Percentiles rank a stretch among this genome's conserved stretches.
Conservation (phyloP, 2,797 vertebrate species). For the Spea hammondii region DNA sequence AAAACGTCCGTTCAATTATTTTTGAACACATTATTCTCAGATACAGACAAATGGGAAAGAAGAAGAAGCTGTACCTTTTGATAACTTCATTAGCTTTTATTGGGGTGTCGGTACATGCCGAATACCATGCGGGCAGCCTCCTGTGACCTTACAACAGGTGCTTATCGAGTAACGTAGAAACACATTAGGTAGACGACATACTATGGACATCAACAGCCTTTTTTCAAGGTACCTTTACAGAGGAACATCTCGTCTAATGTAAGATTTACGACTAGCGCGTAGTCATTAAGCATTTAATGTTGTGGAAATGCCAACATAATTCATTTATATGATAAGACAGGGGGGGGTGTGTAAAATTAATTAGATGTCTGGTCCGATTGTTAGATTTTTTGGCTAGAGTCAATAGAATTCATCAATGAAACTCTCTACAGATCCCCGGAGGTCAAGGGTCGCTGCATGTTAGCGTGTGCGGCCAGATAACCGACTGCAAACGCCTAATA, state of each 20-base stretch:
- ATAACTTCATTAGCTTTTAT: too few species aligned
- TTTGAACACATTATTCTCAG: too few species aligned
- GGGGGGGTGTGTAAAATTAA: slow-evolving; percentile 5
- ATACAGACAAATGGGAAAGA: too few species aligned
- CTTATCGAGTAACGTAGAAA: too few species aligned
- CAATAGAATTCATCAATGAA: slow-evolving; percentile 28
- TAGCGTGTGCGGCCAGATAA: neutral
- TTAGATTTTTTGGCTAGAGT: neutral
- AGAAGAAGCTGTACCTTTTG: too few species aligned
- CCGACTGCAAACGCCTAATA: neutral
- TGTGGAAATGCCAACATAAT: neutral
- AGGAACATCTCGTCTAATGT: neutral
- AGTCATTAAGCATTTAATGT: neutral
- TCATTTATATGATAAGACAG: neutral
- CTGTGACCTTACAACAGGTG: too few species aligned
- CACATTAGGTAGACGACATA: too few species aligned
- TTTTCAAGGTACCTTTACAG: too few species aligned
- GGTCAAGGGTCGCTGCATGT: slow-evolving; percentile 6
- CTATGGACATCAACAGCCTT: too few species aligned
- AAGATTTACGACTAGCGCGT: neutral
- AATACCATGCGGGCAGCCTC: too few species aligned
- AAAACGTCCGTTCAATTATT: too few species aligned
- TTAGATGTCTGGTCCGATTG: neutral
- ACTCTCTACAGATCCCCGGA: neutral
- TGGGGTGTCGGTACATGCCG: too few species aligned